Conservation (phyloP, 2,113 vertebrate genomes). For the Aphelocoma coerulescens region DNA sequence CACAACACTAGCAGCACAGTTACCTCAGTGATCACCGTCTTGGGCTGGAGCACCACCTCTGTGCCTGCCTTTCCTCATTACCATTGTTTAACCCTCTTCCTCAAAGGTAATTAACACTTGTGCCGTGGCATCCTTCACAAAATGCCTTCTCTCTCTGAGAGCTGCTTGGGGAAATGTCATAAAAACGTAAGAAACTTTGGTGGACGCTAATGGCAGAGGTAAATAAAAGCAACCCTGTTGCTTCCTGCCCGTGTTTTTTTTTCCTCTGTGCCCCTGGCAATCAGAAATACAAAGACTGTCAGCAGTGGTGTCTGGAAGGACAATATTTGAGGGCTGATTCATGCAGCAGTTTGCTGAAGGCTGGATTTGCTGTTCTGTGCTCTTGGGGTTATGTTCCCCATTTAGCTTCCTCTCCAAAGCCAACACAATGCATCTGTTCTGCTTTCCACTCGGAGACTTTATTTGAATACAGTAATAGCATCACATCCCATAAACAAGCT, state of each 20-base stretch:
- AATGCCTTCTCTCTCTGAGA: not conserved
- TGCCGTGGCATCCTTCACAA: not conserved
- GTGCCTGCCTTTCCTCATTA: not conserved
- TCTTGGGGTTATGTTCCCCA: constrained; percentile 14
- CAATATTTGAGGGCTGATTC: constrained; percentile 19
- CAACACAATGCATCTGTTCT: not conserved
- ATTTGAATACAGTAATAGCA: not conserved
- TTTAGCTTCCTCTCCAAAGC: constrained; percentile 2
- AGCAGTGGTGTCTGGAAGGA: not conserved
- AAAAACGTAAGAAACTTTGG: not conserved
- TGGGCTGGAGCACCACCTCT: not conserved
- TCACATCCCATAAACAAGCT: not conserved
- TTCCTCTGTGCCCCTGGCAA: not conserved
- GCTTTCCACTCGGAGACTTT: not conserved
- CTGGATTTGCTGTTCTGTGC: constrained; percentile 22
- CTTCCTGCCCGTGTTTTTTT: not conserved
- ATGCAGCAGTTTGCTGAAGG: not conserved
- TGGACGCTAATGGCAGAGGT: not conserved
- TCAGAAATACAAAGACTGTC: not conserved
- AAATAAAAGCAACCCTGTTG: not conserved
- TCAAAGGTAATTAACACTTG: not conserved
- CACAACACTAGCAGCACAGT: not conserved
- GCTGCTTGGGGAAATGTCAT: not conserved
- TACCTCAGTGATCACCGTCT: not conserved
- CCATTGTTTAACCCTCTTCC: not conserved